Evolutionary conservation across 2,888 invertebrate species (phyloP).

Genomic region (Thecophora atra): DNA sequence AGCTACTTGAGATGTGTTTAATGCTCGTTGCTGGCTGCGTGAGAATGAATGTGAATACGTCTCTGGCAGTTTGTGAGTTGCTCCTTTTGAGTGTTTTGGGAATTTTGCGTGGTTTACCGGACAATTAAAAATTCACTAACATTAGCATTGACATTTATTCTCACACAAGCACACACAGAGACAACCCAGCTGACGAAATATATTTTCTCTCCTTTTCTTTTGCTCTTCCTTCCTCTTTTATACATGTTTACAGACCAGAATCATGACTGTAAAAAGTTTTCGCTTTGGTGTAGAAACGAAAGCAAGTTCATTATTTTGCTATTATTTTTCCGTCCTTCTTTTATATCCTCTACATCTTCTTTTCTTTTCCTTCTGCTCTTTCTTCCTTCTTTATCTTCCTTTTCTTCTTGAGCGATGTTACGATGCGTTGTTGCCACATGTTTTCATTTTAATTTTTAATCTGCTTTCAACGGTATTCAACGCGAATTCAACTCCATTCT

Average conservation of each 20-base stretch:
- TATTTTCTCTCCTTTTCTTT: too few relatives aligned
- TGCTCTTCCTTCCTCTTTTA: too few relatives aligned
- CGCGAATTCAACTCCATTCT: too few relatives aligned
- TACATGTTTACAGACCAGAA: too few relatives aligned
- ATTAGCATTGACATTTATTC: constrained; percentile 22
- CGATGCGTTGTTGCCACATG: constrained; percentile 10
- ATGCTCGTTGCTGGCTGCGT: constrained; percentile 14
- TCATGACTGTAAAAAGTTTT: constrained; percentile 1
- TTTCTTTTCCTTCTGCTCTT: neutral
- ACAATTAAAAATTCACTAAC: constrained; percentile 43
- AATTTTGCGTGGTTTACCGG: constrained; percentile 38
- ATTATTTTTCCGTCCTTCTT: neutral
- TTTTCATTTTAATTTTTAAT: constrained; percentile 18
- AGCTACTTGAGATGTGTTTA: constrained; percentile 35
- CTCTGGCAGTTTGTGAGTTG: neutral
- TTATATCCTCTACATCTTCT: neutral
- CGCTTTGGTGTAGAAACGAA: neutral
- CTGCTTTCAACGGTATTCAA: neutral
- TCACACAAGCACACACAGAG: constrained; percentile 18
- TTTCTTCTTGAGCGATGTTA: neutral
- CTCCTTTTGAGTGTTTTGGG: constrained; percentile 6
- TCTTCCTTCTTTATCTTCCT: neutral
- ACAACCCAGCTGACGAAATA: neutral
- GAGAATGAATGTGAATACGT: neutral
- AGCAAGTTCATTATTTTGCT: constrained; percentile 23